Percentiles rank a stretch among this genome's conserved stretches.
phyloP scores from a whole-genome alignment of 2,888 invertebrate species.

The Leucophenga maculata region DNA sequence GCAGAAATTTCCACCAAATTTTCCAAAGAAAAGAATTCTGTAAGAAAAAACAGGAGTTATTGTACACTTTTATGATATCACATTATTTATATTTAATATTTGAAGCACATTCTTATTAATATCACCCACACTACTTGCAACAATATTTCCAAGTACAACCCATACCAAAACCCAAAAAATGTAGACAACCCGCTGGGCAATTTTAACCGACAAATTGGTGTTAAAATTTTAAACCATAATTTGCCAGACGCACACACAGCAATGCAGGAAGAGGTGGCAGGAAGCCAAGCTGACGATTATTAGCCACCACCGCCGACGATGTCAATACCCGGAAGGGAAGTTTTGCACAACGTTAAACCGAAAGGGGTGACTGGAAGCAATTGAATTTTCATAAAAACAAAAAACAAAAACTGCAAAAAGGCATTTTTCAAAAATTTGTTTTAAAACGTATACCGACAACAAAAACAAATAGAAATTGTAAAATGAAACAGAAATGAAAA shows the following conservation, averaged over 20 bases:
- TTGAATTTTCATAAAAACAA: slow-evolving; percentile 13
- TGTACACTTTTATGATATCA: no score
- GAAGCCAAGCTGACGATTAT: slow-evolving; percentile 14
- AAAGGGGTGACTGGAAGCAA: slow-evolving; percentile 19
- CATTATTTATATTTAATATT: neutral
- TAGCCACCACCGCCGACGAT: slow-evolving; percentile 6
- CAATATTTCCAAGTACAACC: neutral
- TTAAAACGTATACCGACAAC: slow-evolving; percentile 32
- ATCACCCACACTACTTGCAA: neutral
- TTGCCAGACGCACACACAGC: slow-evolving; percentile 22
- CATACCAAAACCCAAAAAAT: neutral
- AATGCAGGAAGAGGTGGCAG: neutral
- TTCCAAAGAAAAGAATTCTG: no score
- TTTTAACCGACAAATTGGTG: slow-evolving; percentile 54
- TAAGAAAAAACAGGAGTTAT: no score
- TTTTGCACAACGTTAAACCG: neutral
- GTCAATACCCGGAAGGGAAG: neutral
- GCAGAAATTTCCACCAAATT: no score
- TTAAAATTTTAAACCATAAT: slow-evolving; percentile 47
- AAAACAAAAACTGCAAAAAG: neutral
- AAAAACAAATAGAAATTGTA: slow-evolving; percentile 48
- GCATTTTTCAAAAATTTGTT: slow-evolving; percentile 11
- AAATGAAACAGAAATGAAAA: slow-evolving; percentile 62
- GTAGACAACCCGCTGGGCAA: slow-evolving; percentile 34
- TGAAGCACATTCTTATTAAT: neutral